A percentile compares a stretch with the other conserved stretches of the same genome.
Conservation (phyloP, 2,888 invertebrate species). For the Barypeithes pellucidus region DNA sequence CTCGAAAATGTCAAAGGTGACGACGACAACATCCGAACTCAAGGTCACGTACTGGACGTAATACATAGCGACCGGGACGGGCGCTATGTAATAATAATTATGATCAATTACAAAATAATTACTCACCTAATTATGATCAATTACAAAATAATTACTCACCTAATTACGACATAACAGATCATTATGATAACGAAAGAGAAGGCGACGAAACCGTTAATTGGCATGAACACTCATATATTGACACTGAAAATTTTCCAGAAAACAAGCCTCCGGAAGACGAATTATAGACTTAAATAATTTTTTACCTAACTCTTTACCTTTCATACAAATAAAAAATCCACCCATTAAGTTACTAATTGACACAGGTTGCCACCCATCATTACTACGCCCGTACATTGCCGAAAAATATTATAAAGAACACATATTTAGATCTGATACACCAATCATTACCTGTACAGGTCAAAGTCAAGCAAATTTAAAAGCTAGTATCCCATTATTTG, state of each 20-base stretch:
- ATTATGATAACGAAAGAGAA: not conserved
- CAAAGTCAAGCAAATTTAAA: slow-evolving; percentile 22
- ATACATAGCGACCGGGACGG: too few species aligned
- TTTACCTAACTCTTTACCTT: slow-evolving; percentile 39
- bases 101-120: too few species aligned
- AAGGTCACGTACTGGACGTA: too few species aligned
- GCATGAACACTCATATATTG: too few species aligned
- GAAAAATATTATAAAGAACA: slow-evolving; percentile 35
- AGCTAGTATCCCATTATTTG: slow-evolving; percentile 40
- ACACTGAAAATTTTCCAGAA: not conserved
- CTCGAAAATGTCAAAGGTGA: too few species aligned
- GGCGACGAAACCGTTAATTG: too few species aligned
- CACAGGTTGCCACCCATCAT: slow-evolving; percentile 45
- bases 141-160: too few species aligned
- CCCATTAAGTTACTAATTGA: slow-evolving; percentile 45
- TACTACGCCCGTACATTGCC: slow-evolving; percentile 42
- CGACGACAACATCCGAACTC: too few species aligned
- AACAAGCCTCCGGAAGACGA: not conserved
- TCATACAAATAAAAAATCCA: slow-evolving; percentile 42
- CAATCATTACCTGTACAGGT: slow-evolving; percentile 40
- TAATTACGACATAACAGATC: too few species aligned
- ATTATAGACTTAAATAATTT: slow-evolving; percentile 7
- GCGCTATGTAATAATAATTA: too few species aligned
- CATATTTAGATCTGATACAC: slow-evolving; percentile 26
- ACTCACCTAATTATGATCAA: not conserved